phyloP scores from a whole-genome alignment of 2,888 invertebrate genomes.

The Tridacna crocea region DNA sequence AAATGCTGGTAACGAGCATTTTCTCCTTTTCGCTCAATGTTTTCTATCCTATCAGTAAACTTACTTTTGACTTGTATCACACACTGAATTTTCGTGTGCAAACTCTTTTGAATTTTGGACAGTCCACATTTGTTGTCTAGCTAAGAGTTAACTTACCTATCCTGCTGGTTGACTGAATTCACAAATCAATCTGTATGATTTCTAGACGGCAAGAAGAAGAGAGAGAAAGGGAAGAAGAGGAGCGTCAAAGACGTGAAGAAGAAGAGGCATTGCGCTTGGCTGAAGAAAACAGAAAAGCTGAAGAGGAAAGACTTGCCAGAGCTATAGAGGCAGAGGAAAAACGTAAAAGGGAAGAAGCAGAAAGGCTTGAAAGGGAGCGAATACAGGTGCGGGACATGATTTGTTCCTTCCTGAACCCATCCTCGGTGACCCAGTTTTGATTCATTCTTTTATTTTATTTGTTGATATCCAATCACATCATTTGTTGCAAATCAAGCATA shows the following conservation, averaged over 20 bases:
- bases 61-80: no score
- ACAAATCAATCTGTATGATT: background rate
- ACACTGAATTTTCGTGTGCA: no score
- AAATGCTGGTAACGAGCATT: no score
- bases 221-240: slow-evolving; percentile 91
- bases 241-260: slow-evolving; percentile 92
- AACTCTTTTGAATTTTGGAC: no score
- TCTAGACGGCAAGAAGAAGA: slow-evolving; percentile 90
- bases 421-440: no score
- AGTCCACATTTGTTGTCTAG: no score
- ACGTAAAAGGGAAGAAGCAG: slow-evolving; percentile 90
- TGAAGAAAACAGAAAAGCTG: slow-evolving; percentile 91
- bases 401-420: no score
- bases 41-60: no score
- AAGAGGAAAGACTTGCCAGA: slow-evolving; percentile 93
- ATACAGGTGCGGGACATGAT: slow-evolving; percentile 70
- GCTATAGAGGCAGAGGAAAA: slow-evolving; percentile 89
- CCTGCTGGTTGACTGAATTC: background rate
- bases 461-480: no score
- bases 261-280: slow-evolving; percentile 89
- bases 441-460: no score
- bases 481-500: no score
- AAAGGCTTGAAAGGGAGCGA: slow-evolving; percentile 78
- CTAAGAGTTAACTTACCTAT: background rate
- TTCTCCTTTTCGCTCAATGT: no score